phyloP scores from a whole-genome alignment of 2,797 vertebrate species.

The Epinephelus malabaricus region DNA sequence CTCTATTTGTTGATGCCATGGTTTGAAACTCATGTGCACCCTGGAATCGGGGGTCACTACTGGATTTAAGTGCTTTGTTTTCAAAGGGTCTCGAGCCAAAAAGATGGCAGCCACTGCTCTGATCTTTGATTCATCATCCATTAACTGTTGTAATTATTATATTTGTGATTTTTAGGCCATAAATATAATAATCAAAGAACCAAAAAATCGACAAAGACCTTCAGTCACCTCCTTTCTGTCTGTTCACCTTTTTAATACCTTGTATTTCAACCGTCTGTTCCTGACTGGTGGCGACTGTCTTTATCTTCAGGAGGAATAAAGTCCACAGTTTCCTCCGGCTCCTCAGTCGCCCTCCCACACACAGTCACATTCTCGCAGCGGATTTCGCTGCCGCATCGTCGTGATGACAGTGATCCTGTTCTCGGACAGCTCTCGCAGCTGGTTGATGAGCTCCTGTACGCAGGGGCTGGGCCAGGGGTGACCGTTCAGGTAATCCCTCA shows the following conservation, averaged over 20 bases:
- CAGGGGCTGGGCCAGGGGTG: conserved; percentile 77
- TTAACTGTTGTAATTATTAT: too few species aligned
- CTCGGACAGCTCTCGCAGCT: conserved; percentile 66
- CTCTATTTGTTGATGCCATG: too few species aligned
- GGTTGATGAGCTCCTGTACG: conserved; percentile 67
- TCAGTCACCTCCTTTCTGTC: background rate
- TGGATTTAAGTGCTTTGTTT: background rate
- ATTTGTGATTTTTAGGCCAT: too few species aligned
- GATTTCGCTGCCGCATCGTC: conserved; percentile 64
- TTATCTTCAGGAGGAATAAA: background rate
- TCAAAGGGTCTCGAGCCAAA: background rate
- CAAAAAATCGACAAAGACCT: background rate
- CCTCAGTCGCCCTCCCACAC: conserved; percentile 72
- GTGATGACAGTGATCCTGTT: conserved; percentile 74
- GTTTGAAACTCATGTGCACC: background rate
- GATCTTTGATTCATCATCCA: background rate
- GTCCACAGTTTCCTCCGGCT: accelerated
- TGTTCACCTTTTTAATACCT: background rate
- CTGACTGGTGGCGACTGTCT: background rate
- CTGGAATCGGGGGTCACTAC: background rate
- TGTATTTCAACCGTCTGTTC: background rate
- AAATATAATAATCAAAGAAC: too few species aligned
- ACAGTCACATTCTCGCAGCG: conserved; percentile 74
- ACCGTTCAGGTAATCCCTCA: conserved; percentile 70
- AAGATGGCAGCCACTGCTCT: background rate